Evolutionary conservation across 2,888 invertebrate species (phyloP), one percentile per base, ranked within the genome.

Genomic region (Eilema sororculum): DNA sequence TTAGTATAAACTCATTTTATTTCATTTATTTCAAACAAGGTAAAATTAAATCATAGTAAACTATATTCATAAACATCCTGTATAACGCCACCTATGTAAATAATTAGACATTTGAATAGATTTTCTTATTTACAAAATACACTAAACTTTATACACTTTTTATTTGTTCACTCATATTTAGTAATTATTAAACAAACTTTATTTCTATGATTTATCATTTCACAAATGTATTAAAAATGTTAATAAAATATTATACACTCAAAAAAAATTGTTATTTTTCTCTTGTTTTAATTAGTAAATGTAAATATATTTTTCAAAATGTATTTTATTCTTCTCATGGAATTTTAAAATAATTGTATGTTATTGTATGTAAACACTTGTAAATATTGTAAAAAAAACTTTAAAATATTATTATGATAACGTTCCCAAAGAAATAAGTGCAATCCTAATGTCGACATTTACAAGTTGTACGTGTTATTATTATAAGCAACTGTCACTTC

Each of bases 371-470:
- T 80, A 76, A 76, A 80, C 58, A 68, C 66, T 62, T 85, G 87
- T 85, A 86, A 78, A 84, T 84, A 86, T 76, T 84, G 82, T 86
- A 69, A 76, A 85, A 69, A 70, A 76, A 74, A 60, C 69, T 75
- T 64, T 66, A 76, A 68, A 72, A 84, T 84, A 79, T 85, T 84
- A 79, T 85, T 80, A 81, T 81, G 72, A 84, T 82, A 90, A 92
- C 89, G 86, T 90, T 86, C 83, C 94, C 94, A 94, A 95, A 94
- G 93, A 94, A 87, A 86, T 88, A 89, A 83, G 95, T 95, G 95
- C 95, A 95, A 95, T 95, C 93, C 86, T 90, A 86, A 82, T 87
- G 81, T 91, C 87, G 84, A 91, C 86, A 85, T 87, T 86, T 87
- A 89, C 76, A 73, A 83, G 78, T 81, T n/a, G n/a, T n/a, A n/a